Percentiles rank a stretch among this genome's conserved stretches.
Conservation (phyloP, 92 coral and sea anemone species). For the Epizoanthus fatuus region DNA sequence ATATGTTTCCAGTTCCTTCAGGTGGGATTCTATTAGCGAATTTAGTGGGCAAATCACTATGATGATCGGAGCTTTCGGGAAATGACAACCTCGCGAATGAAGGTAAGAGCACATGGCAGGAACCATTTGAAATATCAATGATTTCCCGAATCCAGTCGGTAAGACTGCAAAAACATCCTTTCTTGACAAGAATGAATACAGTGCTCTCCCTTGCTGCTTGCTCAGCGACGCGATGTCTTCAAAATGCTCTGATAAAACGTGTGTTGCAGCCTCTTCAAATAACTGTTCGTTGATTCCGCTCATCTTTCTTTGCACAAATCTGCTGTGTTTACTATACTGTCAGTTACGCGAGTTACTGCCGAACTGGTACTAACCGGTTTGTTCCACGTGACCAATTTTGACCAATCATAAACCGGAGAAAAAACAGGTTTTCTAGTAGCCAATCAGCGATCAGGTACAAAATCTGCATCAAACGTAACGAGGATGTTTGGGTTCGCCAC, state of each 20-base stretch:
- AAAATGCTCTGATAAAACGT: constrained; percentile 26
- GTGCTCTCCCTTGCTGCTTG: constrained; percentile 32
- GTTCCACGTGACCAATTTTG: constrained; percentile 19
- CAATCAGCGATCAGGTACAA: constrained; percentile 13
- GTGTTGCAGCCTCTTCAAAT: constrained; percentile 28
- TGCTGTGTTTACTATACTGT: constrained; percentile 32
- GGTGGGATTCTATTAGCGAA: constrained; percentile 52
- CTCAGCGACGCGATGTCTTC: constrained; percentile 19
- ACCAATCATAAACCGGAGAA: background rate
- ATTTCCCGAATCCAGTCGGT: constrained; percentile 68
- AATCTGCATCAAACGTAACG: constrained; percentile 4
- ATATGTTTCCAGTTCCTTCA: constrained; percentile 14
- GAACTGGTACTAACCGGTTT: background rate
- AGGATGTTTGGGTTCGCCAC: background rate
- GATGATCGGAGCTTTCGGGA: constrained; percentile 39
- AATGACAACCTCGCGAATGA: constrained; percentile 19
- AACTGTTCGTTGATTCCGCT: constrained; percentile 24
- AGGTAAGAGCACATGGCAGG: constrained; percentile 35
- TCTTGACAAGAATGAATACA: constrained; percentile 28
- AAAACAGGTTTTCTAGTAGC: constrained; percentile 6
- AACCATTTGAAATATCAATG: constrained; percentile 63
- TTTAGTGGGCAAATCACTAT: constrained; percentile 59
- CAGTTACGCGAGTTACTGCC: constrained; percentile 10
- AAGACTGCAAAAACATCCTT: constrained; percentile 61
- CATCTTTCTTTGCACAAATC: constrained; percentile 29